Percentiles rank a stretch among this genome's conserved stretches.
Evolutionary conservation across 2,113 vertebrate genomes (phyloP).

Genomic region (Sphaerodactylus townsendi): DNA sequence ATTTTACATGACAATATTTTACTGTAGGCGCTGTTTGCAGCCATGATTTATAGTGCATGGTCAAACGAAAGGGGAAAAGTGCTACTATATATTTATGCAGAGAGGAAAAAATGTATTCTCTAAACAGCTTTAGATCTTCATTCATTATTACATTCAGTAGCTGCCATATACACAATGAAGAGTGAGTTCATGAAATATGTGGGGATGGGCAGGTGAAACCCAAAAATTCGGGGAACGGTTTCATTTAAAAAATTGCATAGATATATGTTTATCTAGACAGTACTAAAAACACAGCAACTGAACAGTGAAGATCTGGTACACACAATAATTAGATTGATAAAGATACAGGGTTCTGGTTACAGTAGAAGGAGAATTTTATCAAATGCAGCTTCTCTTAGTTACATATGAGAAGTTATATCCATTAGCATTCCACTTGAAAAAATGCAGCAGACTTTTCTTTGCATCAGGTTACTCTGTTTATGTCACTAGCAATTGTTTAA

Average conservation of each 20-base stretch:
- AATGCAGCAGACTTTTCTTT: background rate
- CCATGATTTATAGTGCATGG: background rate
- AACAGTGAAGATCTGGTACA: background rate
- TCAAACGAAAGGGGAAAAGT: slow-evolving; percentile 26
- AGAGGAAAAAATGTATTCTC: background rate
- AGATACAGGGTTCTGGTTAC: background rate
- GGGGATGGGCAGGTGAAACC: background rate
- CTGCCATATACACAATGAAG: background rate
- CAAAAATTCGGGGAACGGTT: background rate
- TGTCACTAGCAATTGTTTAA: background rate
- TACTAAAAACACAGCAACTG: background rate
- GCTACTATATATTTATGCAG: slow-evolving; percentile 21
- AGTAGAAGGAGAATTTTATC: too few relatives aligned
- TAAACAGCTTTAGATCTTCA: slow-evolving; percentile 24
- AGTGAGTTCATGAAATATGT: slow-evolving; percentile 8
- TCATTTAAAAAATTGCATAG: background rate
- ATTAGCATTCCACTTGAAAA: background rate
- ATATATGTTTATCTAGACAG: background rate
- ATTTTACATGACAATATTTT: slow-evolving; percentile 36
- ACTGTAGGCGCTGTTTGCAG: slow-evolving; percentile 31
- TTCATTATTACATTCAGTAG: background rate
- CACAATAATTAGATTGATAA: background rate
- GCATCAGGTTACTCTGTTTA: background rate
- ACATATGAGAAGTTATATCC: background rate
- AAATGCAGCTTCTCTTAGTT: background rate